Evolutionary conservation across 2,888 invertebrate species (phyloP).

Genomic region (Cephus spinipes): DNA sequence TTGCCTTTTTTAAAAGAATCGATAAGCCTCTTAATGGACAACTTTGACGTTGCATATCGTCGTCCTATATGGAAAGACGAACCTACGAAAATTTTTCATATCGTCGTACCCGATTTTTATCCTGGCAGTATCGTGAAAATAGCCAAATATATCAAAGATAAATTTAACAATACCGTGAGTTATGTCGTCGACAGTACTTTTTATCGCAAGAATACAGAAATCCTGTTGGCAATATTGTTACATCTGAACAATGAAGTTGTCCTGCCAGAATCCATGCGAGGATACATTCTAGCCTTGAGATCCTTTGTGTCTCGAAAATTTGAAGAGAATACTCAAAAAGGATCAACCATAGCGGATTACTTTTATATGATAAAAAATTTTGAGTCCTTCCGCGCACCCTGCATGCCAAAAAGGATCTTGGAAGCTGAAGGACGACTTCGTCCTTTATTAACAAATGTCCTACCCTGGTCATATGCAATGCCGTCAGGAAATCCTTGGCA

Average conservation of each 20-base stretch:
- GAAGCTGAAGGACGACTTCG: constrained; percentile 14
- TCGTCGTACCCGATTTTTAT: constrained; percentile 12
- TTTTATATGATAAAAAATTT: constrained; percentile 1
- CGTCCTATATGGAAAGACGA: not conserved
- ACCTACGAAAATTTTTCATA: constrained; percentile 4
- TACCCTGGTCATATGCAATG: constrained; percentile 26
- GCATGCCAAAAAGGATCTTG: constrained; percentile 15
- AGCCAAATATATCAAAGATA: too few species aligned
- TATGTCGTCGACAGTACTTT: too few species aligned
- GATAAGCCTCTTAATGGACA: constrained; percentile 18
- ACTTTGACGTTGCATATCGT: constrained; percentile 8
- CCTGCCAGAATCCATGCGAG: too few species aligned
- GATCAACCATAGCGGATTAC: too few species aligned
- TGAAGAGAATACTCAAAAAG: too few species aligned
- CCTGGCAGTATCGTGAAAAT: constrained; percentile 2
- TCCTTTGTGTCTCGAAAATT: too few species aligned
- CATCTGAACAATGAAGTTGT: too few species aligned
- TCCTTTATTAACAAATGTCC: constrained; percentile 14
- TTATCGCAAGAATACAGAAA: too few species aligned
- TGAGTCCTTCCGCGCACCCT: constrained; percentile 19
- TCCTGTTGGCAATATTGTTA: too few species aligned
- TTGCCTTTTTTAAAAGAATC: constrained; percentile 17
- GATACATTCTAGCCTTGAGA: too few species aligned
- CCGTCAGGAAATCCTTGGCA: constrained; percentile 21
- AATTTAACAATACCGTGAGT: too few species aligned